Conservation (phyloP, 1,140 invertebrate species). For the Musca vetustissima region DNA sequence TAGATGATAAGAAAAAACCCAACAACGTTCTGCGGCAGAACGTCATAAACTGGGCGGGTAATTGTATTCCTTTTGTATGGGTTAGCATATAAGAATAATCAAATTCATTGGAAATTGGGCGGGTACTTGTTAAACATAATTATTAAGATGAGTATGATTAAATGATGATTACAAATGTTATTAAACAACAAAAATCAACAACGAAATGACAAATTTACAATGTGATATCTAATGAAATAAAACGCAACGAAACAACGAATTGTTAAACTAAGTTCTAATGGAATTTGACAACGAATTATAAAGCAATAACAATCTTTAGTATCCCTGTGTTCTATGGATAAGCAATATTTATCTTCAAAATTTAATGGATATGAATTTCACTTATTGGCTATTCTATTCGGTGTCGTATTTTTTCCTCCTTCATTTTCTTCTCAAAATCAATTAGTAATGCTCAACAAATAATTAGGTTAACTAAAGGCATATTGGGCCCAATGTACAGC, state of each 20-base stretch:
- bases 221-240: conserved; percentile 7
- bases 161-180: conserved; percentile 10
- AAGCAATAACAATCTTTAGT: neutral
- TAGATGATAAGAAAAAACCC: conserved; percentile 7
- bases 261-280: neutral
- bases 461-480: conserved; percentile 20
- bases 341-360: neutral
- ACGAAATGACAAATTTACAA: neutral
- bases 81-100: neutral
- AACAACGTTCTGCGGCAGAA: conserved; percentile 31
- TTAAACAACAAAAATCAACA: conserved; percentile 13
- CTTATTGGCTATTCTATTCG: neutral
- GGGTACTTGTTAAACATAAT: conserved; percentile 5
- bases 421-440: neutral
- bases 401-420: neutral
- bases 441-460: conserved; percentile 33
- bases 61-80: neutral
- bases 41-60: conserved; percentile 26
- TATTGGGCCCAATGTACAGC: neutral
- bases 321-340: neutral
- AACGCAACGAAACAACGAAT: conserved; percentile 6
- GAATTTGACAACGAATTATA: conserved; percentile 11
- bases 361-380: neutral
- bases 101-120: neutral
- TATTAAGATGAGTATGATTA: conserved; percentile 33